phyloP scores from a whole-genome alignment of 2,113 vertebrate genomes.

The Rattus rattus region DNA sequence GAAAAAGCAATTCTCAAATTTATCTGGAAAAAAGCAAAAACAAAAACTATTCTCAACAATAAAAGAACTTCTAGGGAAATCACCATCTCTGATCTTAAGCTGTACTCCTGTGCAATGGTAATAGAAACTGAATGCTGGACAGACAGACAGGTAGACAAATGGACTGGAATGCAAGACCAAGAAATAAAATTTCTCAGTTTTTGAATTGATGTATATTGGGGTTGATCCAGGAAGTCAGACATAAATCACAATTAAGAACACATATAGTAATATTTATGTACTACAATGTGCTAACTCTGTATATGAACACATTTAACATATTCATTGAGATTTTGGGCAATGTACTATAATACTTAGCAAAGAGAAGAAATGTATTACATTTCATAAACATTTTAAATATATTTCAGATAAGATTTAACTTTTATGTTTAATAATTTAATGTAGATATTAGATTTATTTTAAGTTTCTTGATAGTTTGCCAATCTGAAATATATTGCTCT shows the following conservation, averaged over 20 bases:
- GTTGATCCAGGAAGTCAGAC: background rate
- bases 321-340: background rate
- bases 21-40: too few species aligned
- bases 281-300: background rate
- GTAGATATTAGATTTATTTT: background rate
- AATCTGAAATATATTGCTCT: background rate
- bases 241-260: background rate
- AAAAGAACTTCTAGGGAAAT: too few species aligned
- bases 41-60: too few species aligned
- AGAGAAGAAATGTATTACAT: background rate
- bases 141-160: too few species aligned
- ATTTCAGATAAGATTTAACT: constrained; percentile 27
- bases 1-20: too few species aligned
- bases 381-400: constrained; percentile 17
- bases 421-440: constrained; percentile 30
- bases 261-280: background rate
- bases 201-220: background rate
- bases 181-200: background rate
- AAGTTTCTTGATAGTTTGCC: background rate
- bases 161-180: too few species aligned
- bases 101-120: too few species aligned
- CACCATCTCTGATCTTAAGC: too few species aligned
- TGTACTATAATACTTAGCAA: background rate
- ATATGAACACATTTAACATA: constrained; percentile 8
- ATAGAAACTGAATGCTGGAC: too few species aligned